Evolutionary conservation across 2,888 invertebrate species (phyloP).

Genomic region (Kryphioiulus occultus): DNA sequence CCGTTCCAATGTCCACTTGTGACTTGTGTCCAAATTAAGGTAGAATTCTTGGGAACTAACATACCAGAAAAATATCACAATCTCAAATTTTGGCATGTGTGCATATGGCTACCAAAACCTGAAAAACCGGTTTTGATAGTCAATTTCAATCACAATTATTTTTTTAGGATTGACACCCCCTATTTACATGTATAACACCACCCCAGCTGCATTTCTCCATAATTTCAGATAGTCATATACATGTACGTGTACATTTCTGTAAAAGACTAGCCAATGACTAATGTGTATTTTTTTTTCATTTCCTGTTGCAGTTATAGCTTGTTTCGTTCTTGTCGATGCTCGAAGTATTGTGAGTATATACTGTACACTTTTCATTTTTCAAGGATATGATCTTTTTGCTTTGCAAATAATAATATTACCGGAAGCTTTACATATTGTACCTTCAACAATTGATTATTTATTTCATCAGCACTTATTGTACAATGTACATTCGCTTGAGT

Average conservation of each 20-base stretch:
- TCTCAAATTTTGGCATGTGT: background rate
- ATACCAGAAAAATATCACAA: background rate
- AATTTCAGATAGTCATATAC: background rate
- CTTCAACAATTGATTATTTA: background rate
- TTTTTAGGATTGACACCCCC: too few relatives aligned
- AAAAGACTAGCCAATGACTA: background rate
- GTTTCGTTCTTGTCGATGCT: background rate
- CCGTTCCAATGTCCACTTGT: background rate
- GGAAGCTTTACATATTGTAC: background rate
- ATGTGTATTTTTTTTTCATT: background rate
- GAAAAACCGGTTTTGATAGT: too few relatives aligned
- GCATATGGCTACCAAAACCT: too few relatives aligned
- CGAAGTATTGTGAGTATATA: conserved; percentile 24
- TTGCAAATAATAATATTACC: background rate
- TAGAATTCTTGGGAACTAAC: background rate
- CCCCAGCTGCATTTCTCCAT: background rate
- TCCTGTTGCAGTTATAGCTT: background rate
- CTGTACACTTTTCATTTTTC: background rate
- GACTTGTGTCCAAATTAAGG: background rate
- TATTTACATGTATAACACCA: background rate
- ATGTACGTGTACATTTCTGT: background rate
- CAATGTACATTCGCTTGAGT: background rate
- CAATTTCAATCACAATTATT: too few relatives aligned
- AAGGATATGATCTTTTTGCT: background rate
- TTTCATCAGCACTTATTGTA: background rate